Evolutionary conservation across 2,888 invertebrate species (phyloP).

Genomic region (Cheilosia variabilis): DNA sequence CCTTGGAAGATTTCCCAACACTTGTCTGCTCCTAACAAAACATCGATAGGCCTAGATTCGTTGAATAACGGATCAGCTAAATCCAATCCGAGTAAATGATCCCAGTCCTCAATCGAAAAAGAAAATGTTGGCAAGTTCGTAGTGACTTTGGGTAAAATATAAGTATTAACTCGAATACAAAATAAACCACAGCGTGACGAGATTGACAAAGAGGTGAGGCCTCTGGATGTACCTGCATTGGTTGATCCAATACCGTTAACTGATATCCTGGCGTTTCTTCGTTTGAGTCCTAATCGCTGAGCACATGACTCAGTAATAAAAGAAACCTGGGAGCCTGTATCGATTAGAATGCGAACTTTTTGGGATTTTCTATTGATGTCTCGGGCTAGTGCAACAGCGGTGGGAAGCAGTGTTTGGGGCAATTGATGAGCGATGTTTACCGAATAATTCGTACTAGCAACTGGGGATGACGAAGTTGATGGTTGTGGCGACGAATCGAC

Average conservation of each 20-base stretch:
- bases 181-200: not conserved
- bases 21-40: conserved; percentile 23
- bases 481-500: not conserved
- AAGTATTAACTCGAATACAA: no score
- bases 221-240: conserved; percentile 7
- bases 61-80: conserved; percentile 30
- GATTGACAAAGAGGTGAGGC: not conserved
- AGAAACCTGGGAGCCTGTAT: conserved; percentile 23
- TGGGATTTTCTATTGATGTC: conserved; percentile 1
- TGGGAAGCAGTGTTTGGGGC: not conserved
- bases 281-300: no score
- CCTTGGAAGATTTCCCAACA: conserved; percentile 13
- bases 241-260: no score
- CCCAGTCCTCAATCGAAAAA: not conserved
- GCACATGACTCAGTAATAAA: conserved; percentile 20
- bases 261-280: no score
- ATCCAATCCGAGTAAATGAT: conserved; percentile 2
- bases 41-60: not conserved
- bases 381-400: conserved; percentile 15
- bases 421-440: not conserved
- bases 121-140: conserved; percentile 19
- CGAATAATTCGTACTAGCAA: conserved; percentile 4
- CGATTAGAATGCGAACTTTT: conserved; percentile 14
- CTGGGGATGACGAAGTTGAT: not conserved
- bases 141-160: not conserved